Evolutionary conservation across 1,140 invertebrate genomes (phyloP), one percentile per base, ranked within the genome.

Genomic region (Anagrus nilaparvatae): DNA sequence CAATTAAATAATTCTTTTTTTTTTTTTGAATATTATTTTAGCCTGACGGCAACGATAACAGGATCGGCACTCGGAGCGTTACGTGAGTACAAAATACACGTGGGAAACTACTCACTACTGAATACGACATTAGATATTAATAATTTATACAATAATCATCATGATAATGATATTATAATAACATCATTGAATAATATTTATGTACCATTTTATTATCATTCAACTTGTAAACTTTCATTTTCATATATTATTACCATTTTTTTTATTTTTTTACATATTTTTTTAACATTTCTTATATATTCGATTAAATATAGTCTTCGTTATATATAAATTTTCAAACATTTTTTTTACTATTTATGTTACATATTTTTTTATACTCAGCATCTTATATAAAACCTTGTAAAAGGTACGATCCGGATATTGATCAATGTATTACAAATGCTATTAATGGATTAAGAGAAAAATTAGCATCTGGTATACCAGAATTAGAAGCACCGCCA

Each of bases 331-430:
- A 36, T 34, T 42, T 19, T n/a, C n/a, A n/a, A n/a, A n/a, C n/a
- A n/a, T n/a, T 17, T 16, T 19, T 17, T 30, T 30, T 40, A 25
- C 0, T 7, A 1, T 10, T 39, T 9, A 9, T 28, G 2, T 31
- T 6, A 29, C 43, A 36, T 44, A 67, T 68, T 27, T 27, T 6
- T 27, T 7, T 27, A 27, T 7, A 8, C 6, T 13, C 64, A 83
- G 81, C 81, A 13, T 59, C 76, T 8, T 82, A 79, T 52, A 80
- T 83, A 44, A 75, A 80, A 50, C 56, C 77, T 28, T 83, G 79
- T 50, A 75, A 72, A 50, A 70, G 74, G 44, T 70, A 62, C 32
- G 75, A 81, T 54, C 74, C 77, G 1, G 63, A 80, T 8, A 65
- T 82, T 24, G 69, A 76, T 48, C 65, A 66, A 42, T 83, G 81